phyloP scores from a whole-genome alignment of 35 echinoderm and acorn worm genomes.

The Patiria miniata region DNA sequence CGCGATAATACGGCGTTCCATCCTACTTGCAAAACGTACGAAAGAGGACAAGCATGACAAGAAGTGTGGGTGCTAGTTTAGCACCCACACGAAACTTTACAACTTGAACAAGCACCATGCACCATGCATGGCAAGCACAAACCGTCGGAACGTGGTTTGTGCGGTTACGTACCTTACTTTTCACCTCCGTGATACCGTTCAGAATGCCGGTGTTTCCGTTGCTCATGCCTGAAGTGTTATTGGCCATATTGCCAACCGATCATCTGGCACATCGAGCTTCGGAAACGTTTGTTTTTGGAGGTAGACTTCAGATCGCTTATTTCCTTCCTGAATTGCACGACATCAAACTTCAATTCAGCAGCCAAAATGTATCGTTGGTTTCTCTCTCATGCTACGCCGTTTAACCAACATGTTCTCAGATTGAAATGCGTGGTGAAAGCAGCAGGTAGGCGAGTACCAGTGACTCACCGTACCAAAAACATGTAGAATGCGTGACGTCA shows the following conservation, averaged over 20 bases:
- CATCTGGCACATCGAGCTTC: background rate
- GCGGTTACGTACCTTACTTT: background rate
- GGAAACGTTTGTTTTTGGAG: constrained; percentile 9
- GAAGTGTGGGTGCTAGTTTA: too few relatives aligned
- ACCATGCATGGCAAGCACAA: too few relatives aligned
- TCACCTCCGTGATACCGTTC: constrained; percentile 12
- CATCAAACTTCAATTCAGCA: too few relatives aligned
- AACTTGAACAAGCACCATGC: too few relatives aligned
- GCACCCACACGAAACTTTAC: too few relatives aligned
- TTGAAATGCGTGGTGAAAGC: background rate
- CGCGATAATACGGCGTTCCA: too few relatives aligned
- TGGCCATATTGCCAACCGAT: constrained; percentile 6
- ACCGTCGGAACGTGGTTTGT: too few relatives aligned
- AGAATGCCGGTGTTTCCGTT: background rate
- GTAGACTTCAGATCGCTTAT: background rate
- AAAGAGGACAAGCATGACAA: too few relatives aligned
- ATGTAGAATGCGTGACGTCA: constrained; percentile 4
- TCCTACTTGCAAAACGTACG: too few relatives aligned
- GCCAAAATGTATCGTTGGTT: too few relatives aligned
- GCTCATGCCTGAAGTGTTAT: constrained; percentile 16
- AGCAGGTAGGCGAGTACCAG: background rate
- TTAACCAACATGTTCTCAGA: background rate
- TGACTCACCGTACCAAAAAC: background rate
- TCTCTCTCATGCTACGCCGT: background rate
- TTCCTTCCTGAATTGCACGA: background rate